These are phyloP conservation scores for Asarcornis scutulata DNA, from an alignment of 2,113 vertebrate species.

Conservation along the genomic window DNA sequence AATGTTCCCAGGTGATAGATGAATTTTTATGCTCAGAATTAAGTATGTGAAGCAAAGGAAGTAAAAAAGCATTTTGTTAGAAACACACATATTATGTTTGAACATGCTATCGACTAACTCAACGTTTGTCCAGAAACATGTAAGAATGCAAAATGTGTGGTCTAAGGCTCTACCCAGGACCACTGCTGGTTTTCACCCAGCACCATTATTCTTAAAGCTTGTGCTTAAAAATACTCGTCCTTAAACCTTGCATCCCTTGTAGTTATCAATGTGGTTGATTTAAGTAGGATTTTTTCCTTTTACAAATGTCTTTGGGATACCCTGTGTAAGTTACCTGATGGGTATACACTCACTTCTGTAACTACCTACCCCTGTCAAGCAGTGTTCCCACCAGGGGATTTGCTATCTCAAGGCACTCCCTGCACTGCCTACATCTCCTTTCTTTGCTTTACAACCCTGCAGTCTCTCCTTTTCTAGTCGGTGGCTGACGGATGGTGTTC, in stretches of 20 bases:
- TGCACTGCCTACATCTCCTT: neutral
- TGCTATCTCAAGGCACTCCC: neutral
- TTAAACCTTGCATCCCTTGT: neutral
- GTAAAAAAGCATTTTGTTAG: neutral
- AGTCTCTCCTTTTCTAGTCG: neutral
- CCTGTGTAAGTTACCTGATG: accelerated
- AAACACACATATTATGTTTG: neutral
- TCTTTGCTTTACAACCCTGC: neutral
- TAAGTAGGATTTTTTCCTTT: neutral
- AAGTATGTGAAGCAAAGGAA: neutral
- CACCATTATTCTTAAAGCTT: neutral
- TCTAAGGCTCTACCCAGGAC: neutral
- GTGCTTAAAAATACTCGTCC: neutral
- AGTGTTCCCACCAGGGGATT: accelerated
- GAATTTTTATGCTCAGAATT: neutral
- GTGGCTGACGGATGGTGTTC: neutral
- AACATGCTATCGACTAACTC: neutral
- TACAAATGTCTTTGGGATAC: neutral
- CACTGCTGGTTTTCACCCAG: neutral
- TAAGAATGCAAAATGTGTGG: neutral
- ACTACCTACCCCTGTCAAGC: neutral
- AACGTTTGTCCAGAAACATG: neutral
- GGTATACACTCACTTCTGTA: neutral
- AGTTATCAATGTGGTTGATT: neutral
- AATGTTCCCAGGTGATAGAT: neutral